Conservation (phyloP, 2,797 vertebrate genomes). For the Ispidina lecontei region DNA sequence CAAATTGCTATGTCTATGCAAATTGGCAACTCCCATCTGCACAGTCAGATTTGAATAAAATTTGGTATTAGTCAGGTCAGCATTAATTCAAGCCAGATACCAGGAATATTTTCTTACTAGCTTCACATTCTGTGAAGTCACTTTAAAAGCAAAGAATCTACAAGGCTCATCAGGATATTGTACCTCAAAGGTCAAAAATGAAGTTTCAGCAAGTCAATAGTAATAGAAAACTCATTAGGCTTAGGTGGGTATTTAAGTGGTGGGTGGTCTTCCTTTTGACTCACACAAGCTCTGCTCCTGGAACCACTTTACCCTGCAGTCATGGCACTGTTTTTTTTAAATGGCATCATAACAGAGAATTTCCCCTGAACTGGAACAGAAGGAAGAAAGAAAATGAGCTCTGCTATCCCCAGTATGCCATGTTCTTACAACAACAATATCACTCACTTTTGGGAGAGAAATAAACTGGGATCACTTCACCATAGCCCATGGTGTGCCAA, state of each 20-base stretch:
- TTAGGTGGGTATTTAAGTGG: background rate
- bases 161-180: background rate
- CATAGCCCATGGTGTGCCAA: background rate
- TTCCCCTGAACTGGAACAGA: background rate
- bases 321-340: background rate
- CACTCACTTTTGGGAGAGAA: background rate
- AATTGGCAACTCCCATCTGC: conserved; percentile 14
- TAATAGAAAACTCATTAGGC: background rate
- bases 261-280: background rate
- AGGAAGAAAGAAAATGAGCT: background rate
- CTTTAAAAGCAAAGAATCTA: background rate
- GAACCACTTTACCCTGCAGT: background rate
- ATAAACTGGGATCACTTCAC: background rate
- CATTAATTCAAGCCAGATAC: conserved; percentile 13
- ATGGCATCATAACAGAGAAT: background rate
- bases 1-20: background rate
- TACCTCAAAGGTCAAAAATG: background rate
- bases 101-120: background rate
- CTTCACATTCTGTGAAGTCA: background rate
- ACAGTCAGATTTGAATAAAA: conserved; percentile 8
- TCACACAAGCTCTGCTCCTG: background rate
- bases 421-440: background rate
- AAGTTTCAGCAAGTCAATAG: background rate
- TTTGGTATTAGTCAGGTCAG: background rate
- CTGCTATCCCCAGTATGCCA: background rate